Conservation (phyloP, 2,113 vertebrate species). For the Herpetotheres cachinnans region DNA sequence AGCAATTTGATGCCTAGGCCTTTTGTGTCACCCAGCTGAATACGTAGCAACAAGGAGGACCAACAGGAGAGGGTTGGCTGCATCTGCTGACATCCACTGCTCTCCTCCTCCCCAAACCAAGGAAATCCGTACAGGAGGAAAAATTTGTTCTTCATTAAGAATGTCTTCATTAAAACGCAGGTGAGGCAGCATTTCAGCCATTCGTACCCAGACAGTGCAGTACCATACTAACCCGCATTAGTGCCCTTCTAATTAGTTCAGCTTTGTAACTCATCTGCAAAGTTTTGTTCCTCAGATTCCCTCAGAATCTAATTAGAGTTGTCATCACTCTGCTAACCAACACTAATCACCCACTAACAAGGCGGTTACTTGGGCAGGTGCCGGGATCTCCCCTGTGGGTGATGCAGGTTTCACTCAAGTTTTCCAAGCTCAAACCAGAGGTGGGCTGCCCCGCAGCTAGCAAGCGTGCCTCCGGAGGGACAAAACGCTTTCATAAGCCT, state of each 20-base stretch:
- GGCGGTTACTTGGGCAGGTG: not conserved
- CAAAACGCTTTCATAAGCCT: not conserved
- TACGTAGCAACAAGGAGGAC: not conserved
- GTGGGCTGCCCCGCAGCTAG: not conserved
- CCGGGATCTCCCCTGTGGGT: fast-evolving
- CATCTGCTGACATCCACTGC: not conserved
- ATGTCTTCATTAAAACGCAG: not conserved
- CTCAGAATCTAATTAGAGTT: not conserved
- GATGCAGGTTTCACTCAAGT: not conserved
- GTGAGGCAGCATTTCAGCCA: not conserved
- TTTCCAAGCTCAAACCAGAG: not conserved
- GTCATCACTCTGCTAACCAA: not conserved
- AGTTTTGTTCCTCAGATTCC: not conserved
- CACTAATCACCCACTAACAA: too few species aligned
- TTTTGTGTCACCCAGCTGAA: not conserved
- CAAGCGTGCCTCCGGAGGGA: fast-evolving
- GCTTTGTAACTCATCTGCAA: not conserved
- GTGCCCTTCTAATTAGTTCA: not conserved
- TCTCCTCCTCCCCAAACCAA: not conserved
- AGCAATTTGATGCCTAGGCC: not conserved
- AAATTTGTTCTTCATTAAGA: not conserved
- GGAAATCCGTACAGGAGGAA: not conserved
- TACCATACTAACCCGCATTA: not conserved
- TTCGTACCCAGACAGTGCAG: not conserved
- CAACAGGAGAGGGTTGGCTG: not conserved